Conservation (phyloP, 2,888 invertebrate species). For the Drosophila neotestacea region DNA sequence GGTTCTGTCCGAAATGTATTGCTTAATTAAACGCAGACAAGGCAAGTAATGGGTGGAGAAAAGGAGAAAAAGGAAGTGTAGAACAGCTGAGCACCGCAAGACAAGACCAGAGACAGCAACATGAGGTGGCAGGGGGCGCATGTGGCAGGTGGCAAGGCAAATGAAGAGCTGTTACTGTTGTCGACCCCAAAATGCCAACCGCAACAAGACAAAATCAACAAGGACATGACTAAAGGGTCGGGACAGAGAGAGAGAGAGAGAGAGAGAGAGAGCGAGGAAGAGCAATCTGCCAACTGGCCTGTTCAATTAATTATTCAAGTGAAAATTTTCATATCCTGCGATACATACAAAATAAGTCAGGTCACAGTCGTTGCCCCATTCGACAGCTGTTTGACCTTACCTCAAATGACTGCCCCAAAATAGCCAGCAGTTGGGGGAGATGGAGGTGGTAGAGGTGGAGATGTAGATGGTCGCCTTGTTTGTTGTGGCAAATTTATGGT, state of each 20-base stretch:
- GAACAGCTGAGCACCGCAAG: slow-evolving; percentile 45
- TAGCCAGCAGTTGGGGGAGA: not conserved
- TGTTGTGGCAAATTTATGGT: slow-evolving; percentile 79
- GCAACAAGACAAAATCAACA: slow-evolving; percentile 66
- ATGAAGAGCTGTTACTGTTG: slow-evolving; percentile 33
- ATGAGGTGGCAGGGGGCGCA: not conserved
- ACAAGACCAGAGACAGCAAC: slow-evolving; percentile 55
- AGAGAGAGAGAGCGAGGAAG: not conserved
- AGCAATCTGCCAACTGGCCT: slow-evolving; percentile 26
- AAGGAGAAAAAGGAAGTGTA: not conserved
- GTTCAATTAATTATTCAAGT: slow-evolving; percentile 82
- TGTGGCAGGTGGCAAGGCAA: slow-evolving; percentile 17
- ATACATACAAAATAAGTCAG: slow-evolving; percentile 75
- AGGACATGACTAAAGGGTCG: slow-evolving; percentile 48
- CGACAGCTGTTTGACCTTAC: slow-evolving; percentile 77
- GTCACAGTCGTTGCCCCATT: slow-evolving; percentile 40
- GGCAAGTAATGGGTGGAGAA: not conserved
- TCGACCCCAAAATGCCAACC: slow-evolving; percentile 54
- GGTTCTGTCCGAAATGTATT: slow-evolving; percentile 45
- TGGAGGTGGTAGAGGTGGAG: not conserved
- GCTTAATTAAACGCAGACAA: slow-evolving; percentile 62
- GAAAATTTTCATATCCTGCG: slow-evolving; percentile 82
- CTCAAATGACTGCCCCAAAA: slow-evolving; percentile 57
- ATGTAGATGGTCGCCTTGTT: slow-evolving; percentile 43
- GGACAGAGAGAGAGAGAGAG: slow-evolving; percentile 1